Base-by-base conservation (phyloP, 2,113 vertebrate genomes). In the Burhinus oedicnemus region DNA sequence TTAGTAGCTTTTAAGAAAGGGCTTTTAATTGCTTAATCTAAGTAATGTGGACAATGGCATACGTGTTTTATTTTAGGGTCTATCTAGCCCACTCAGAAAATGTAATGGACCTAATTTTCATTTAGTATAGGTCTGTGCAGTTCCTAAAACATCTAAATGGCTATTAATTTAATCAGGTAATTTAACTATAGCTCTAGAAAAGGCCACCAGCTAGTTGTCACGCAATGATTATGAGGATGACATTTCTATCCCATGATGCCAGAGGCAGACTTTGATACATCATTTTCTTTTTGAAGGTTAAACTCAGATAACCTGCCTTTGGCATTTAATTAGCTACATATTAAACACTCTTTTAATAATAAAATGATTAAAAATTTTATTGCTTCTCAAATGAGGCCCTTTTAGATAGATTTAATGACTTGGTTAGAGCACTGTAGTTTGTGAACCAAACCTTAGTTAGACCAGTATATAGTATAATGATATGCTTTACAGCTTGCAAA, bases 331-430 rank as follows among this genome's bases (percentile, higher is more conserved):
- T 99, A 99, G 99, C 99, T 99, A 99, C 99, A 99, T 99, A 99
- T 99, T 99, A 99, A 99, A 99, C 99, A 99, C 99, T 99, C 99
- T 99, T 99, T 99, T 99, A 99, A 99, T 99, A 99, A 99, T 99
- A 99, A 99, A 99, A 99, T 99, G 98, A 99, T 99, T 99, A 99
- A 99, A 99, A 99, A 98, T 99, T 99, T 99, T 99, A 99, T 99
- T 99, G 99, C 99, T 98, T 98, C 98, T 99, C 99, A 99, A 99
- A 99, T 99, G 99, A 99, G 99, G 98, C 99, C 98, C 99, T 99
- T 99, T 99, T 99, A 98, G 99, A 99, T 98, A 98, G 98, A 98
- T 99, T 99, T 99, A 99, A 99, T 99, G 99, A 99, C 99, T 99
- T 99, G 98, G 98, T 98, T 98, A 98, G 98, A 99, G 99, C 97